Conservation (phyloP, 2,797 vertebrate species). For the Rousettus madagascariensis region DNA sequence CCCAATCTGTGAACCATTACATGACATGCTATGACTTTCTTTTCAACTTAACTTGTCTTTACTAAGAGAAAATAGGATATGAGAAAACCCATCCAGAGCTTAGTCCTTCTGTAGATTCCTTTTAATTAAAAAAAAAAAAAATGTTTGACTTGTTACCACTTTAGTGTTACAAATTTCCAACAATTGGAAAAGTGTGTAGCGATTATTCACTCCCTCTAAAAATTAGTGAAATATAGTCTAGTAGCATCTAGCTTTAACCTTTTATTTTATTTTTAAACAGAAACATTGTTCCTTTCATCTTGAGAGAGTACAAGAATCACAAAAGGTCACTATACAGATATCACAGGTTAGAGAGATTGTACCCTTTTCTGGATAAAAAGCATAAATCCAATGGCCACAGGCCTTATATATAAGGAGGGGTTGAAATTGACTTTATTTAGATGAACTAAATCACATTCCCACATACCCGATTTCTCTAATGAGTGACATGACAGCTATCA, state of each 20-base stretch:
- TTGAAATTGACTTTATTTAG: slow-evolving; percentile 58
- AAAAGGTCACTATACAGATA: slow-evolving; percentile 80
- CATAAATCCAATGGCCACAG: slow-evolving; percentile 46
- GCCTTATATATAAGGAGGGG: neutral
- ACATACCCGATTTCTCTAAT: slow-evolving; percentile 7
- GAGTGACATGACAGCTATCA: neutral
- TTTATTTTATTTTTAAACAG: slow-evolving; percentile 82
- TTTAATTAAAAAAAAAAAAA: slow-evolving; percentile 16
- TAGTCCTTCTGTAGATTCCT: slow-evolving; percentile 30
- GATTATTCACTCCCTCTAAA: slow-evolving; percentile 67
- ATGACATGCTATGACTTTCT: neutral
- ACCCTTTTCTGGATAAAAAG: slow-evolving; percentile 73
- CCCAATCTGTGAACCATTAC: neutral
- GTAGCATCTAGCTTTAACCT: slow-evolving; percentile 58
- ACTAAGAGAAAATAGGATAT: slow-evolving; percentile 4
- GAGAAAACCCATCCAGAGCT: slow-evolving; percentile 29
- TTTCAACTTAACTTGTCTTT: slow-evolving; percentile 43
- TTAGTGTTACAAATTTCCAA: slow-evolving; percentile 50
- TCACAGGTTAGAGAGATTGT: slow-evolving; percentile 64
- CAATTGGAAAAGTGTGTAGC: slow-evolving; percentile 55
- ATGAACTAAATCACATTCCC: slow-evolving; percentile 43
- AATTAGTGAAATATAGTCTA: slow-evolving; percentile 55
- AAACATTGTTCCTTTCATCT: slow-evolving; percentile 77
- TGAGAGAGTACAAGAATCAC: slow-evolving; percentile 80
- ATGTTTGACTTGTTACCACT: slow-evolving; percentile 50